phyloP scores from a whole-genome alignment of 2,888 invertebrate species.

The Bhutanitis thaidina region DNA sequence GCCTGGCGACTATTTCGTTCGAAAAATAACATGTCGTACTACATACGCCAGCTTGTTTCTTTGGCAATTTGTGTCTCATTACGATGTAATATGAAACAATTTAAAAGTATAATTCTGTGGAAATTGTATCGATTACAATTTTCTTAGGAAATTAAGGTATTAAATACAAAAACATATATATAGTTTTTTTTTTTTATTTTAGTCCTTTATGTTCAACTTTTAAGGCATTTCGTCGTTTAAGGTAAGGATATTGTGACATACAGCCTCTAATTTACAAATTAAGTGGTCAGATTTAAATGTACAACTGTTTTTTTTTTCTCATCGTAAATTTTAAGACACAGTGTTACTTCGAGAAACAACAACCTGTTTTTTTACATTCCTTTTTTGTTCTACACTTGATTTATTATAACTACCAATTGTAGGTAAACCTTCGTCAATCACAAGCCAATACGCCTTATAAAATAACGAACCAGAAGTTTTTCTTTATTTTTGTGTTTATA shows the following conservation, averaged over 20 bases:
- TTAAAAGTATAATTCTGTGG: constrained; percentile 12
- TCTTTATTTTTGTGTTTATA: too few species aligned
- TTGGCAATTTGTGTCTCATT: constrained; percentile 12
- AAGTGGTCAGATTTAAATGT: not conserved
- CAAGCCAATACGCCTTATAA: not conserved
- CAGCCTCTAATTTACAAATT: not conserved
- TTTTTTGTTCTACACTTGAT: not conserved
- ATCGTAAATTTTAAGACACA: not conserved
- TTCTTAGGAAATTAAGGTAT: not conserved
- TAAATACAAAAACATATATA: too few species aligned
- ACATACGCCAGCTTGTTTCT: not conserved
- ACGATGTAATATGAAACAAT: constrained; percentile 10
- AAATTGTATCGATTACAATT: not conserved
- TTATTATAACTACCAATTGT: not conserved
- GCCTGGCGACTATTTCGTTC: constrained; percentile 10
- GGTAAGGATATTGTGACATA: not conserved
- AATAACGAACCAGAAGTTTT: not conserved
- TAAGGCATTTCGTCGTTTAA: not conserved
- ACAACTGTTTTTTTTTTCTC: not conserved
- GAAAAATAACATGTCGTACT: constrained; percentile 9
- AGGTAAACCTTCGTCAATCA: not conserved
- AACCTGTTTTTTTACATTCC: not conserved
- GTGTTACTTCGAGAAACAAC: too few species aligned
- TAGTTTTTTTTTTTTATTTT: not conserved
- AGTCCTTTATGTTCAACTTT: not conserved